Evolutionary conservation across 2,797 vertebrate genomes (phyloP), one percentile per base, ranked within the genome.

Genomic region (Anabas testudineus): DNA sequence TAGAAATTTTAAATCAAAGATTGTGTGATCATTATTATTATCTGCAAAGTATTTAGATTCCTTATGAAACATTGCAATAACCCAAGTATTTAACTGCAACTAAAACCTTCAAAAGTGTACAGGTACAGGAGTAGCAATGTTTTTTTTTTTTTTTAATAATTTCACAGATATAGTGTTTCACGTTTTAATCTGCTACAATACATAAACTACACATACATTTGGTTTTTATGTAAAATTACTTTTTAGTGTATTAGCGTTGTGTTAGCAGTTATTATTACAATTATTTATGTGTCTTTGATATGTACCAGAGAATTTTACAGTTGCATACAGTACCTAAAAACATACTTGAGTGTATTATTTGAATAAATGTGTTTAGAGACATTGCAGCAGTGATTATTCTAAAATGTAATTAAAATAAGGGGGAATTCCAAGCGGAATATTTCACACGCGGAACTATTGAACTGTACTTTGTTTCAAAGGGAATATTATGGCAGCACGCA

Each of bases 371-470:
- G n/a, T 16, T 18, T 42, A 5, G 2, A 19, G 51, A 30, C 14
- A 60, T 15, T 13, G 2, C 3, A 56, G 14, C 0, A 2, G 9
- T 14, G 19, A 7, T 45, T 19, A 10, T n/a, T 2, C 7, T 12
- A 8, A 34, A 2, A 34, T 10, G 1, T 34, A 10, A 36, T 13
- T 16, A 15, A 41, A 14, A 14, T 30, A 16, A 30, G 10, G 1
- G 10, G 21, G 1, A 24, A 19, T 51, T n/a, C 24, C 3, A 15
- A 9, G 12, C 61, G 67, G 83, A 57, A 63, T 70, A 0, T 18
- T 4, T 2, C 10, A 14, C 32, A 43, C 0, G 13, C 61, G 86
- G 85, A 91, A 89, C 82, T 0, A 4, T 32, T 59, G 3, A 43
- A 5, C 1, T 13, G 0, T 3, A 12, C 0, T 6, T 71, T 51